phyloP scores from a whole-genome alignment of 2,797 vertebrate species.

The Leucoraja ocellata region DNA sequence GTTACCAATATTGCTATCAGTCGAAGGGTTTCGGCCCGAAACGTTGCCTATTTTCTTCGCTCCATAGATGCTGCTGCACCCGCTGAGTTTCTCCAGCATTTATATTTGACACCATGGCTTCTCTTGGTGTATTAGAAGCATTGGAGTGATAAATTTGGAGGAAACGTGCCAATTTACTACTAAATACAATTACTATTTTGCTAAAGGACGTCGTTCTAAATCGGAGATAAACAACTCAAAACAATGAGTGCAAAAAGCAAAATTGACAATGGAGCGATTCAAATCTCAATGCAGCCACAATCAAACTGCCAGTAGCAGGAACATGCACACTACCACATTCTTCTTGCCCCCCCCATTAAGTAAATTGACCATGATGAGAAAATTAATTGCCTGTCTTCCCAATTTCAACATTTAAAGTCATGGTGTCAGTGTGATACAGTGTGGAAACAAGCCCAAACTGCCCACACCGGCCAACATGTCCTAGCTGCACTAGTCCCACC shows the following conservation, averaged over 20 bases:
- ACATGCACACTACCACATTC: no score
- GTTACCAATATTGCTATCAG: neutral
- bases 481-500: no score
- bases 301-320: neutral
- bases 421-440: no score
- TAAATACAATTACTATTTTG: neutral
- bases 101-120: neutral
- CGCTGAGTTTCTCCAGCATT: no score
- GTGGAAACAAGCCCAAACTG: no score
- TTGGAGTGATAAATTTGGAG: no score
- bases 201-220: neutral
- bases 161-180: no score
- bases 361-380: neutral
- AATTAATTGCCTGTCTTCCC: neutral
- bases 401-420: no score
- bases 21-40: no score
- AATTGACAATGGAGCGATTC: neutral
- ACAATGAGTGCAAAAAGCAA: neutral
- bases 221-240: neutral
- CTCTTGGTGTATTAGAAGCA: neutral
- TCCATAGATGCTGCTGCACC: no score
- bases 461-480: no score
- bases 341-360: neutral
- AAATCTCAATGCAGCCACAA: neutral
- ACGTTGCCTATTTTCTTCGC: no score